Evolutionary conservation across 2,797 vertebrate species (phyloP).

Genomic region (Bradypodion ventrale): DNA sequence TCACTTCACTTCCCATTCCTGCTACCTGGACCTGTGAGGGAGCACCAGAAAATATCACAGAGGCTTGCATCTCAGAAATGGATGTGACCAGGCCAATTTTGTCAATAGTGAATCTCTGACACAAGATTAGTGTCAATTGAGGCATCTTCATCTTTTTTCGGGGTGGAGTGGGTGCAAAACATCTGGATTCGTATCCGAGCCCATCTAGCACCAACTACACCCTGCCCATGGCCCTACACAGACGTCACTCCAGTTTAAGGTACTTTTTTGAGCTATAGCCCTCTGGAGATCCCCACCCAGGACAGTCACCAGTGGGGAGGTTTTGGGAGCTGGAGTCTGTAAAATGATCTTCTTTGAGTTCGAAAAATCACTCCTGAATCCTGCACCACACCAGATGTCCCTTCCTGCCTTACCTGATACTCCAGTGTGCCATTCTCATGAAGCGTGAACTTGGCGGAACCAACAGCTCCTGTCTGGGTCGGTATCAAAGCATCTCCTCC

Average conservation of each 20-base stretch:
- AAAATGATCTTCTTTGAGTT: no score
- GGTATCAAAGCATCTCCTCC: constrained; percentile 87
- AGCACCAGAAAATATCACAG: accelerated
- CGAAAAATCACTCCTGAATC: not conserved
- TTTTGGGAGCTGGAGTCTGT: no score
- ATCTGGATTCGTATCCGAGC: no score
- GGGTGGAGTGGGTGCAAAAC: not conserved
- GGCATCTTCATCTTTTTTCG: not conserved
- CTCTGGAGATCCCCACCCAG: no score
- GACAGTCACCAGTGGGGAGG: no score
- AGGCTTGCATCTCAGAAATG: not conserved
- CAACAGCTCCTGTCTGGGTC: constrained; percentile 89
- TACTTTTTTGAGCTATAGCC: no score
- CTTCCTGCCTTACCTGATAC: constrained; percentile 90
- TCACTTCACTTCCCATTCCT: constrained; percentile 84
- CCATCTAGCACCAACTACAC: not conserved
- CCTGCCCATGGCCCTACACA: no score
- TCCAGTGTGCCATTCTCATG: constrained; percentile 91
- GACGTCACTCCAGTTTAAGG: no score
- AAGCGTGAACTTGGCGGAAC: constrained; percentile 86
- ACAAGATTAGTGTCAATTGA: no score
- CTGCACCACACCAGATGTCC: accelerated
- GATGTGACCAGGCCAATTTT: no score
- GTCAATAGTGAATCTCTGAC: no score
- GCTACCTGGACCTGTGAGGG: constrained; percentile 85